Conservation (phyloP, 30 jellyfish, hydroid and myxozoan species). For the Aurelia sp. region DNA sequence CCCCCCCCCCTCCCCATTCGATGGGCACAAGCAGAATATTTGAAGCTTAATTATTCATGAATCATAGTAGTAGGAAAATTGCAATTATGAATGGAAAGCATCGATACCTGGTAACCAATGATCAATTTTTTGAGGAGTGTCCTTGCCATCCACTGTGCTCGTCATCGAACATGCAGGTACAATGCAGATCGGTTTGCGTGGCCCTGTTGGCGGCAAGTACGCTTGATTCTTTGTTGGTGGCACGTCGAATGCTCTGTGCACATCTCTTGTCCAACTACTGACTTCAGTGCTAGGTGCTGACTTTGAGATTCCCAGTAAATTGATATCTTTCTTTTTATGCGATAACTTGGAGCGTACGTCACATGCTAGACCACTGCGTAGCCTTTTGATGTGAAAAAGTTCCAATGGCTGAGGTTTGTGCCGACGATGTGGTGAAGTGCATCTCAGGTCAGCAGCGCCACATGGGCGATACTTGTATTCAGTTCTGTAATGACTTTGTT, state of each 20-base stretch:
- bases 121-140: slow-evolving; percentile 1
- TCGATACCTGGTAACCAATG: slow-evolving; percentile 72
- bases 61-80: too few relatives aligned
- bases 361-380: slow-evolving; percentile 65
- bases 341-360: slow-evolving; percentile 63
- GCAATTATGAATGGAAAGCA: not conserved
- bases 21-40: too few relatives aligned
- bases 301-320: slow-evolving; percentile 14
- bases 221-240: not conserved
- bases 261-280: slow-evolving; percentile 52
- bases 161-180: slow-evolving; percentile 34
- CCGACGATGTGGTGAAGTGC: slow-evolving; percentile 67
- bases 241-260: slow-evolving; percentile 11
- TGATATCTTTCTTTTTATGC: not conserved
- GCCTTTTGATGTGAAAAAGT: slow-evolving; percentile 51
- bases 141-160: not conserved
- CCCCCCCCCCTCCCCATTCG: too few relatives aligned
- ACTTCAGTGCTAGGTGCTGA: slow-evolving; percentile 7
- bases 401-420: slow-evolving; percentile 65
- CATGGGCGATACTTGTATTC: slow-evolving; percentile 17
- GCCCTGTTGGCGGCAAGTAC: not conserved
- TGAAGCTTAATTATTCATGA: too few relatives aligned
- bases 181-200: slow-evolving; percentile 41
- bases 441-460: slow-evolving; percentile 7
- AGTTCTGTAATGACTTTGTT: slow-evolving; percentile 52